A percentile compares a stretch with the other conserved stretches of the same genome.
phyloP scores from a whole-genome alignment of 1,140 invertebrate genomes.

The Drosophila ambigua region DNA sequence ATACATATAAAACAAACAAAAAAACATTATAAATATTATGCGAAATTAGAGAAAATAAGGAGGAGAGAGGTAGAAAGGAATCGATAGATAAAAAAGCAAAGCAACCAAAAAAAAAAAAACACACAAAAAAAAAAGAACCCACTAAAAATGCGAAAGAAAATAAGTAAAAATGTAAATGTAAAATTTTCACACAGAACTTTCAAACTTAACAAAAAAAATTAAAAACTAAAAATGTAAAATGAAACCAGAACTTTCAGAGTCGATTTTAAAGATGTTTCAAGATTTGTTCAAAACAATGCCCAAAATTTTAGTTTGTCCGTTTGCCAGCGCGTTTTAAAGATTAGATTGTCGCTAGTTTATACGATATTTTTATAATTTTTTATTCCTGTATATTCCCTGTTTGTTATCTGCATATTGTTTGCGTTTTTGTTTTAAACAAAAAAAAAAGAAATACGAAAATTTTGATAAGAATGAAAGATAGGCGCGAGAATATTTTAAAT shows the following conservation, averaged over 20 bases:
- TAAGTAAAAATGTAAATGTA: constrained; percentile 7
- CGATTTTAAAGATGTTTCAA: constrained; percentile 8
- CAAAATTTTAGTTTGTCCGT: constrained; percentile 33
- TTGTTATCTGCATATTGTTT: constrained; percentile 62
- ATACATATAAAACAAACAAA: constrained; percentile 31
- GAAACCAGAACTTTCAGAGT: constrained; percentile 4
- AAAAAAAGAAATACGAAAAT: constrained; percentile 27
- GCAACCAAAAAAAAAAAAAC: constrained; percentile 63
- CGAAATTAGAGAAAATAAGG: constrained; percentile 45
- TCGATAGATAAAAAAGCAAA: constrained; percentile 48
- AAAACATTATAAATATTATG: constrained; percentile 67
- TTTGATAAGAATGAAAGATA: constrained; percentile 18
- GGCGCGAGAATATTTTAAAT: constrained; percentile 47
- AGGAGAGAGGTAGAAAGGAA: not conserved
- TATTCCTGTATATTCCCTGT: constrained; percentile 16
- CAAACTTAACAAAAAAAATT: constrained; percentile 25
- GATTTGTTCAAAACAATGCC: constrained; percentile 33
- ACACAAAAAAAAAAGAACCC: not conserved
- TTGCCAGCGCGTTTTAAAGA: constrained; percentile 41
- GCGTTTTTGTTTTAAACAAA: constrained; percentile 54
- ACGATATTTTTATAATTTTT: constrained; percentile 31
- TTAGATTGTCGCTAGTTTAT: constrained; percentile 55
- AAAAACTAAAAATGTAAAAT: constrained; percentile 8
- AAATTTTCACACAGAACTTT: not conserved
- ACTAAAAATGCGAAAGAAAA: constrained; percentile 1